Evolutionary conservation across 2,113 vertebrate species (phyloP), one percentile per base, ranked within the genome.

Genomic region (Dicentrarchus labrax): DNA sequence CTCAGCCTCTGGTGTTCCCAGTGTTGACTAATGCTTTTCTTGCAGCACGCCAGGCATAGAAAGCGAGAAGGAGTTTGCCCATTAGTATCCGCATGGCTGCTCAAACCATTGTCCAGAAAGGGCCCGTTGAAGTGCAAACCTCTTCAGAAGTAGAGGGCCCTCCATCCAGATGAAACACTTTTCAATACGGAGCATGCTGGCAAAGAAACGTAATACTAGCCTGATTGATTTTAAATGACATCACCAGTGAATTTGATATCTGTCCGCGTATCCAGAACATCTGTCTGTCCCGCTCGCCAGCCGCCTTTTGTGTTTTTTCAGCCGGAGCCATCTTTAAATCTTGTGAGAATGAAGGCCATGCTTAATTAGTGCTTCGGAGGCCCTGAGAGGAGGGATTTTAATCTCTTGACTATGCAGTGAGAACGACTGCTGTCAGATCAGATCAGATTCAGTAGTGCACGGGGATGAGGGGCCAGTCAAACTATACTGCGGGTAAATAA

Each of bases 11-110:
- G 65, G 3, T 64, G 53, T 51, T 72, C 65, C 51, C 60, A 30
- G 10, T 77, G 89, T 89, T 87, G 84, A 90, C 86, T 74, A n/a
- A 87, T 62, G 70, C 70, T 86, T 89, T 88, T 62, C 36, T 66
- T 84, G 12, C 53, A 36, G 69, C 81, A 76, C 22, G 1, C 16
- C 51, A 45, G 56, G 90, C 68, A 78, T 72, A 72, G 74, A 22
- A 72, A 51, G 6, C 53, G 45, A 66, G 57, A 53, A n/a, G 8
- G 62, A 61, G 36, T 62, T 15, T 47, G 38, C 48, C 39, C 76
- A 41, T 72, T 61, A n/a, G 39, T 22, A 73, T 81, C 61, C 38
- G 21, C 21, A 11, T 11, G 53, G 73, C 48, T 50, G 70, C 51
- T 64, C 74, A 59, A 43, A 16, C 8, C 21, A 5, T 61, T 66